Evolutionary conservation across 2,113 vertebrate species (phyloP), one percentile per base, ranked within the genome.

Genomic region (Carassius carassius): DNA sequence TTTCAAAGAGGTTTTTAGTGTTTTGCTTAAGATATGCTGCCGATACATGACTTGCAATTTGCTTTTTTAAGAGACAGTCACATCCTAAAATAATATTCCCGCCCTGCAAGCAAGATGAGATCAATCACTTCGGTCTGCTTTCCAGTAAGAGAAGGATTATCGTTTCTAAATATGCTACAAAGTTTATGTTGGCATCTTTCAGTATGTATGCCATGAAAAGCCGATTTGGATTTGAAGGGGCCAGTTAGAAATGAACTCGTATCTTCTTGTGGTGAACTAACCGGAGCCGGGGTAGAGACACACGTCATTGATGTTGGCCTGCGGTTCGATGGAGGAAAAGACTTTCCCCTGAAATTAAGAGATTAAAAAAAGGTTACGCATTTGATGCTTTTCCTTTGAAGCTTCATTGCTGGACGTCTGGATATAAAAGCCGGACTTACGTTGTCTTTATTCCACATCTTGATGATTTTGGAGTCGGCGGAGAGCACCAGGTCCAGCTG

Each of bases 401-500:
- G 32, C 8, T 37, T 70, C 32, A 35, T 19, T 21, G 67, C 44
- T 32, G 23, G 11, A 47, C 13, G 5, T 67, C 62, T 17, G 10
- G 17, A 17, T 62, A 32, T 16, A 17, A 80, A 49, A 49, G 47
- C 47, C 12, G 11, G 37, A 91, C 96, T 90, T 94, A 99, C 98
- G 0, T 93, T 96, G 86, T 98, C 95, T 93, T 94, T 98, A 91
- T 98, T 96, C 98, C 98, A 99, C 90, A 99, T 95, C 92, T 99
- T 99, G 89, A 99, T 94, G 81, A 99, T 99, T 89, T 98, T 95
- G 17, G 97, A 96, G 91, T 99, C 98, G 0, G 97, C 93, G 7
- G 98, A 98, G 86, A 99, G 90, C 78, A 99, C 93, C 85, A 99
- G 93, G 90, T 98, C 97, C 90, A 98, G 86, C 0, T 94, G 94